Base-by-base conservation (phyloP, 2,113 vertebrate genomes). In the Atlantisia rogersi region DNA sequence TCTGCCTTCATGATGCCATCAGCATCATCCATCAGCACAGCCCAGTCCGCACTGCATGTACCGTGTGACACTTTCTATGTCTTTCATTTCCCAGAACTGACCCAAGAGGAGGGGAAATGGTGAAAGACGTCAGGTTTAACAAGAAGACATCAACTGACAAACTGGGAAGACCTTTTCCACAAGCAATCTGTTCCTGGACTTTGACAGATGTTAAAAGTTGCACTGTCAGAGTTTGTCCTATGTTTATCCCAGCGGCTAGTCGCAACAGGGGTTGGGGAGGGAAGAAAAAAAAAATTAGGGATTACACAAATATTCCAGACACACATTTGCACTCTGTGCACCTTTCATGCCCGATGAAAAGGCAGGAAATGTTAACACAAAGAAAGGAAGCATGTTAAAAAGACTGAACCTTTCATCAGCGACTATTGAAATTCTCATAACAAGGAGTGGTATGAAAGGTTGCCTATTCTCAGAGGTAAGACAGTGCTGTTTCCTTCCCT, bases 291-390 rank as follows among this genome's bases (percentile, higher is more conserved):
- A 26, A 60, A 93, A 65, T 52, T n/a, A 55, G 40, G 89, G 92
- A 94, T 94, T 83, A 92, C 92, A 93, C 86, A 94, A 94, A 92
- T 88, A 95, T 89, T 94, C 84, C 86, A 91, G 80, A 89, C 53
- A 74, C 75, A 91, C 17, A 26, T 71, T 80, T 84, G 59, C 39
- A 37, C 24, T 82, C 64, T 63, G 46, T 90, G 75, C 86, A 97
- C 65, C 65, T 97, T 90, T 95, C 95, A 79, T 91, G 55, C 83
- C 86, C 39, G 28, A 96, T 94, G 82, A 97, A 96, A 97, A 97
- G 53, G 52, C 96, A 97, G 98, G 98, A 98, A 98, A 95, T 93
- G 94, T 97, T 97, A 96, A 95, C 53, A 84, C 78, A 95, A 97
- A 95, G 94, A 97, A 97, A 97, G 97, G 97, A 98, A 98, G 74